Conservation (phyloP, 2,797 vertebrate genomes). For the Eulemur coronatus region DNA sequence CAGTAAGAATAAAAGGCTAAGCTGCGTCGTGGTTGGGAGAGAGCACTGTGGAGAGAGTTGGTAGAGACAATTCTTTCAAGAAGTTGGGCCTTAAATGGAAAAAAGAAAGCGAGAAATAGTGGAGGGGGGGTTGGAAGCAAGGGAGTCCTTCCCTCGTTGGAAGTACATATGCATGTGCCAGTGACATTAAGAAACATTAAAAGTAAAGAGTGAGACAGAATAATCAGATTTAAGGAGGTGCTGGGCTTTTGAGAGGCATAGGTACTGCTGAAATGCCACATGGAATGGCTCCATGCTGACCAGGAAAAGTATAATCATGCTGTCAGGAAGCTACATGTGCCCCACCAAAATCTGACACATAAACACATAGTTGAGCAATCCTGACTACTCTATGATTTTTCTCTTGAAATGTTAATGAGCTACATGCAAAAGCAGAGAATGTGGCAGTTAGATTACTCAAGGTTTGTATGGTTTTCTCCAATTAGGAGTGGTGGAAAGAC, state of each 20-base stretch:
- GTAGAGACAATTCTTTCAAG: background rate
- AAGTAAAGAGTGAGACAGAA: background rate
- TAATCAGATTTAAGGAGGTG: background rate
- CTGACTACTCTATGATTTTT: background rate
- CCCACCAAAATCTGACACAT: background rate
- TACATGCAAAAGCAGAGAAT: background rate
- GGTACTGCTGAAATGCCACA: background rate
- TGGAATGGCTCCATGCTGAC: background rate
- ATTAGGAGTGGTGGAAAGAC: background rate
- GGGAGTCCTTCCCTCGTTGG: rapidly evolving
- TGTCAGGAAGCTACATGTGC: background rate
- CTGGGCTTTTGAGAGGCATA: background rate
- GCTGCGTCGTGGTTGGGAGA: background rate
- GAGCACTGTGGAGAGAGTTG: background rate
- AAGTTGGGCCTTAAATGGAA: background rate
- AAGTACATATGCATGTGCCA: background rate
- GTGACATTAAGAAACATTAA: background rate
- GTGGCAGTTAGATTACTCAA: background rate
- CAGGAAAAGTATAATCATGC: background rate
- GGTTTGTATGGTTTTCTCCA: background rate
- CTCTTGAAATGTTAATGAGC: background rate
- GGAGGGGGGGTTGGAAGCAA: background rate
- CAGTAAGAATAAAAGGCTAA: background rate
- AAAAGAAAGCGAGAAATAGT: background rate
- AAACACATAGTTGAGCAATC: background rate